These are phyloP conservation scores for Porites divaricata DNA, from an alignment of 92 coral and sea anemone species.

Conservation along the genomic window DNA sequence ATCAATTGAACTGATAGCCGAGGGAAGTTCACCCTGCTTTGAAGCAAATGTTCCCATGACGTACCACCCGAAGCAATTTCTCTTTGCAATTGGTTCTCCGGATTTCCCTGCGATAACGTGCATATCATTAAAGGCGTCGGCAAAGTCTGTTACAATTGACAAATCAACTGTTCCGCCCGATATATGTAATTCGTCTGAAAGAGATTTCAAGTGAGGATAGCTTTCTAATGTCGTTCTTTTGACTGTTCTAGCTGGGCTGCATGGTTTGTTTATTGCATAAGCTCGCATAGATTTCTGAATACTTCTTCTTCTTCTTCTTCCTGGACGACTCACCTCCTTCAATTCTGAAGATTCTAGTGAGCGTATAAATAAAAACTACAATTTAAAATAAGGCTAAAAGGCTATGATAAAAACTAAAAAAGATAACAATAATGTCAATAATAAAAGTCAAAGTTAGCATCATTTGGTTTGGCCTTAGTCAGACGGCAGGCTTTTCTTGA, in stretches of 20 bases:
- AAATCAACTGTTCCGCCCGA: conserved; percentile 78
- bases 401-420: too few relatives aligned
- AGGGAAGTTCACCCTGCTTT: background rate
- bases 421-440: too few relatives aligned
- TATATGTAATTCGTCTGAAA: conserved; percentile 51
- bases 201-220: conserved; percentile 51
- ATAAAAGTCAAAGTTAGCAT: too few relatives aligned
- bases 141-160: conserved; percentile 59
- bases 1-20: conserved; percentile 19
- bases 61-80: conserved; percentile 55
- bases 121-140: conserved; percentile 67
- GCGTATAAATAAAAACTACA: too few relatives aligned
- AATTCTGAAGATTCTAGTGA: too few relatives aligned
- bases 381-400: too few relatives aligned
- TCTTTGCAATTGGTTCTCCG: conserved; percentile 33
- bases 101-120: conserved; percentile 41
- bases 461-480: too few relatives aligned
- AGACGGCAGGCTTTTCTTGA: too few relatives aligned
- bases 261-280: too few relatives aligned
- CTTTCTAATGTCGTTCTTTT: conserved; percentile 47
- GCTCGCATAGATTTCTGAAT: too few relatives aligned
- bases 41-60: conserved; percentile 35
- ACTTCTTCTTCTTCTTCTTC: too few relatives aligned
- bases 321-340: too few relatives aligned
- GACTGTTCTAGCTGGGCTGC: conserved; percentile 58